phyloP scores from a whole-genome alignment of 2,797 vertebrate genomes.

The Catamblyrhynchus diadema region DNA sequence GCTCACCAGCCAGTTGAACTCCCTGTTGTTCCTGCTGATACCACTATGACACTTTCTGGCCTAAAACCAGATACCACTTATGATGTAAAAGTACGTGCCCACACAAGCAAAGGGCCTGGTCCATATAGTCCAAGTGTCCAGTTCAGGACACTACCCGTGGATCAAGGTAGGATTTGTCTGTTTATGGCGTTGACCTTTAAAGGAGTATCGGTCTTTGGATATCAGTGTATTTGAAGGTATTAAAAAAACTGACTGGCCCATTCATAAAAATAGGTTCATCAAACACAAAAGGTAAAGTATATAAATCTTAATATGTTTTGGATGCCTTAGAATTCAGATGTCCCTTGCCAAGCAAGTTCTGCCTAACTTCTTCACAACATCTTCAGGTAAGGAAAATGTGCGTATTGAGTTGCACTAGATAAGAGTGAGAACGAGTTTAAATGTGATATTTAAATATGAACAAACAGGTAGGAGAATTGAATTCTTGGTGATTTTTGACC shows the following conservation, averaged over 20 bases:
- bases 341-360: constrained; percentile 68
- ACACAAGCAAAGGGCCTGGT: constrained; percentile 98
- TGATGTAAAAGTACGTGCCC: constrained; percentile 99
- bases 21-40: constrained; percentile 91
- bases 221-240: constrained; percentile 76
- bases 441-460: constrained; percentile 39
- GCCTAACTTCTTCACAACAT: constrained; percentile 65
- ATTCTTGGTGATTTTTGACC: neutral
- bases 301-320: constrained; percentile 72
- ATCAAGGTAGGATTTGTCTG: constrained; percentile 99
- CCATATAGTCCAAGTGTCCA: constrained; percentile 99
- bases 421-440: constrained; percentile 30
- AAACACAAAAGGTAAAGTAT: constrained; percentile 80
- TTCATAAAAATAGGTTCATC: constrained; percentile 79
- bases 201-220: constrained; percentile 79
- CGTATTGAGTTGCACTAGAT: constrained; percentile 7
- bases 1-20: constrained; percentile 92
- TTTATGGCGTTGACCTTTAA: constrained; percentile 79
- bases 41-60: constrained; percentile 88
- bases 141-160: constrained; percentile 98
- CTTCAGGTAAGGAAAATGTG: constrained; percentile 77
- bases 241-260: constrained; percentile 73
- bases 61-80: constrained; percentile 98
- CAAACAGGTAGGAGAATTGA: constrained; percentile 67
- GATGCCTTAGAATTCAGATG: constrained; percentile 74